Percentiles rank a stretch among this genome's conserved stretches.
These are phyloP conservation scores for Lysandra bellargus DNA, from an alignment of 2,888 invertebrate species.

Conservation along the genomic window DNA sequence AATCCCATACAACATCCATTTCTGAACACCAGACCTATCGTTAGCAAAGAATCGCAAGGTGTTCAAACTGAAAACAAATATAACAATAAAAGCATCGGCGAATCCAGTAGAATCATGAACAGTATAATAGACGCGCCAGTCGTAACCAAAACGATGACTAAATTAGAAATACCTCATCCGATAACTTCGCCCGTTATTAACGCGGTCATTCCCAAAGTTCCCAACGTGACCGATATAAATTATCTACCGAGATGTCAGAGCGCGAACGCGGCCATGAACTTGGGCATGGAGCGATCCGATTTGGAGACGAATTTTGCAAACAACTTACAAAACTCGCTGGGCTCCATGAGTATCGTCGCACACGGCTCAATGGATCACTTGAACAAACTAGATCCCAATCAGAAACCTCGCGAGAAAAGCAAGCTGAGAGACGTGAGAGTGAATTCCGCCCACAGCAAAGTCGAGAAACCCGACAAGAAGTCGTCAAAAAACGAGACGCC, in stretches of 20 bases:
- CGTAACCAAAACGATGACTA: constrained; percentile 65
- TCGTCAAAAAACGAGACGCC: constrained; percentile 63
- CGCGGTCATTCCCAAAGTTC: constrained; percentile 71
- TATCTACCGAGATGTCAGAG: constrained; percentile 75
- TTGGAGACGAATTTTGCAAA: constrained; percentile 60
- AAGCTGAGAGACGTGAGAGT: constrained; percentile 73
- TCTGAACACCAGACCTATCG: constrained; percentile 61
- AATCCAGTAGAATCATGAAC: constrained; percentile 57
- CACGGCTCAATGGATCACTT: constrained; percentile 52
- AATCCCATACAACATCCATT: constrained; percentile 65
- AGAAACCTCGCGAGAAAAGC: constrained; percentile 70
- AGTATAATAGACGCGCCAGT: constrained; percentile 60
- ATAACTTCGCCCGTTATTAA: constrained; percentile 75
- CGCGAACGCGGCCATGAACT: constrained; percentile 67
- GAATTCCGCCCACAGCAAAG: constrained; percentile 73
- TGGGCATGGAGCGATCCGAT: constrained; percentile 66
- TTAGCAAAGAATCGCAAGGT: constrained; percentile 66
- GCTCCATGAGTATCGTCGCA: constrained; percentile 63
- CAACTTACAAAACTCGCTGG: constrained; percentile 58
- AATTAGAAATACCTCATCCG: constrained; percentile 74
- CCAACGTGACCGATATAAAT: constrained; percentile 66
- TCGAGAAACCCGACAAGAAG: constrained; percentile 72
- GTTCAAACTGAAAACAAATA: constrained; percentile 68
- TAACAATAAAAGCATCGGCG: constrained; percentile 54
- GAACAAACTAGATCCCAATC: constrained; percentile 59